Percentiles rank a stretch among this genome's conserved stretches.
Evolutionary conservation across 2,113 vertebrate species (phyloP).

Genomic region (Xenus cinereus): DNA sequence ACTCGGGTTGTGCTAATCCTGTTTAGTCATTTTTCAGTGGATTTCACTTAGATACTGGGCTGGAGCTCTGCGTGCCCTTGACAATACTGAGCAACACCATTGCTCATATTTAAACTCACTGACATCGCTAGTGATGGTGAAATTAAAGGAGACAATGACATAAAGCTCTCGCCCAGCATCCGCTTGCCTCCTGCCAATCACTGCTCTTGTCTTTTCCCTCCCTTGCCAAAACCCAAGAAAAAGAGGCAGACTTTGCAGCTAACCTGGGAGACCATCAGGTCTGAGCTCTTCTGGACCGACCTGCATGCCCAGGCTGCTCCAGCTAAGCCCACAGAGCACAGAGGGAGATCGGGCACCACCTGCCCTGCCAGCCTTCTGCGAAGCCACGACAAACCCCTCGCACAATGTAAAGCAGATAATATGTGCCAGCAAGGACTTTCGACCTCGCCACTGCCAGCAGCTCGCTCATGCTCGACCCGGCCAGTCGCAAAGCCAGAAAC

Average conservation of each 20-base stretch:
- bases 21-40: constrained; percentile 52
- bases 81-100: constrained; percentile 13
- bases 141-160: constrained; percentile 59
- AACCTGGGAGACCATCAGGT: not conserved
- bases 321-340: not conserved
- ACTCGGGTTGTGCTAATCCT: not conserved
- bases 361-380: not conserved
- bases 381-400: not conserved
- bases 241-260: not conserved
- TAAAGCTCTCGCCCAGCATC: not conserved
- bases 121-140: constrained; percentile 39
- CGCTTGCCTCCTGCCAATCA: not conserved
- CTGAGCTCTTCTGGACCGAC: not conserved
- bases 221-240: not conserved
- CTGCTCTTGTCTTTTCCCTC: not conserved
- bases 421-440: not conserved
- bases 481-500: not conserved
- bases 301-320: not conserved
- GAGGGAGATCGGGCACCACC: not conserved
- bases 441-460: not conserved
- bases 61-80: not conserved
- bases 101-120: constrained; percentile 57
- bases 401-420: not conserved
- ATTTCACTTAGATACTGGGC: constrained; percentile 47
- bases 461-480: not conserved